Evolutionary conservation across 1,140 invertebrate species (phyloP).

Genomic region (Carposina sasakii): DNA sequence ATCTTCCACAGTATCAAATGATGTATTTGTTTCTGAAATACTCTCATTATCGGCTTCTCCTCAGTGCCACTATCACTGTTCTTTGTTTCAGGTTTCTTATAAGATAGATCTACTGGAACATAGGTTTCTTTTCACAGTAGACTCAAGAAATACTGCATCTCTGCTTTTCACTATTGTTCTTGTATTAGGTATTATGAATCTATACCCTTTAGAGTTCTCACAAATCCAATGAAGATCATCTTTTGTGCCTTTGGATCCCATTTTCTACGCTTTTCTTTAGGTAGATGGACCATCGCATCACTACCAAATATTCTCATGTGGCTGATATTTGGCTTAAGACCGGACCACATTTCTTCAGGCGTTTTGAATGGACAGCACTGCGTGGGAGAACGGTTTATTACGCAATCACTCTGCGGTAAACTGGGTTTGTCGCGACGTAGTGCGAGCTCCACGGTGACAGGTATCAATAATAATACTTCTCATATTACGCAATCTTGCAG

Average conservation of each 20-base stretch:
- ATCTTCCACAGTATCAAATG: constrained; percentile 30
- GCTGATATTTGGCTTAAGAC: constrained; percentile 27
- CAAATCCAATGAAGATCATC: constrained; percentile 5
- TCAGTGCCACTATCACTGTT: constrained; percentile 1
- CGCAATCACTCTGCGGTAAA: constrained; percentile 4
- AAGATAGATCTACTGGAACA: constrained; percentile 18
- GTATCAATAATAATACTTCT: background rate
- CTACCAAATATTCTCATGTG: constrained; percentile 36
- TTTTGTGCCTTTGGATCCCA: constrained; percentile 25
- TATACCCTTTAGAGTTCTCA: constrained; percentile 8
- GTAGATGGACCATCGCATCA: constrained; percentile 35
- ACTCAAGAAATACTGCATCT: constrained; percentile 30
- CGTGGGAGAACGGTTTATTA: constrained; percentile 10
- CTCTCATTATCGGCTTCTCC: background rate
- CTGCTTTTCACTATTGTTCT: constrained; percentile 25
- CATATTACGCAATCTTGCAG: constrained; percentile 9
- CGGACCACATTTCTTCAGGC: constrained; percentile 36
- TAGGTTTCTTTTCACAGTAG: constrained; percentile 27
- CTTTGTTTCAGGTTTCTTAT: constrained; percentile 2
- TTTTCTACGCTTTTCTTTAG: constrained; percentile 19
- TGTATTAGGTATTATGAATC: constrained; percentile 4
- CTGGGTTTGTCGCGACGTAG: constrained; percentile 8
- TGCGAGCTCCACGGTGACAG: constrained; percentile 9
- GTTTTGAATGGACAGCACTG: constrained; percentile 13
- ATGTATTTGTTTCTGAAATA: constrained; percentile 1